Evolutionary conservation across 2,888 invertebrate genomes (phyloP), one percentile per base, ranked within the genome.

Genomic region (Tinea trinotella): DNA sequence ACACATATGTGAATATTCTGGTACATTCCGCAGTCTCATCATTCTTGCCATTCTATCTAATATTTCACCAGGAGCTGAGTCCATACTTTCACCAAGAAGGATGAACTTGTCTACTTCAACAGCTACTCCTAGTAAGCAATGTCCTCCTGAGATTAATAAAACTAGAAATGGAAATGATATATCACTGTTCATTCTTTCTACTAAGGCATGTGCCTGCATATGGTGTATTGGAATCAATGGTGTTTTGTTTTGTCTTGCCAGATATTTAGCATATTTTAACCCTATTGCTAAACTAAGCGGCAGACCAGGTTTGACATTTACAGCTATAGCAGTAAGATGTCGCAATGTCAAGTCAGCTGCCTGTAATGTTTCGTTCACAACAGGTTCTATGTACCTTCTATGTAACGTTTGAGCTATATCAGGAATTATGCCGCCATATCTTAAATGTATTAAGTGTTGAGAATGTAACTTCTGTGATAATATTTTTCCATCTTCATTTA

Each of bases 161-260:
- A 94, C 94, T 57, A 99, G 79, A 78, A 93, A 99, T 50, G 99
- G 99, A 84, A 94, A 98, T 49, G 89, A 75, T 54, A 96, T 83
- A 62, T 90, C 70, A 66, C 90, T 65, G 36, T 83, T 80, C 91
- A 98, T 92, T 71, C 98, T 89, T 5, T 91, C 92, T 24, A 94
- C 95, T 55, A 99, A 82, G 9, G 99, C 98, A 87, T 99, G 99
- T 1, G 99, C 99, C 85, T 98, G 93, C 99, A 99, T 99, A 64
- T 99, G 99, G 81, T 99, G 99, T 59, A 99, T 94, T 0, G 99
- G 98, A 70, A 99, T 95, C 55, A 99, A 88, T 0, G 98, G 98
- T 73, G 93, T 95, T 0, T 88, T 84, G 59, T 89, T 85, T 52
- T 83, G 74, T 53, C 87, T 81, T 2, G 93, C 91, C 54, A 97